These are phyloP conservation scores for Drosophila acutilabella DNA, from an alignment of 2,888 invertebrate species.

Conservation along the genomic window DNA sequence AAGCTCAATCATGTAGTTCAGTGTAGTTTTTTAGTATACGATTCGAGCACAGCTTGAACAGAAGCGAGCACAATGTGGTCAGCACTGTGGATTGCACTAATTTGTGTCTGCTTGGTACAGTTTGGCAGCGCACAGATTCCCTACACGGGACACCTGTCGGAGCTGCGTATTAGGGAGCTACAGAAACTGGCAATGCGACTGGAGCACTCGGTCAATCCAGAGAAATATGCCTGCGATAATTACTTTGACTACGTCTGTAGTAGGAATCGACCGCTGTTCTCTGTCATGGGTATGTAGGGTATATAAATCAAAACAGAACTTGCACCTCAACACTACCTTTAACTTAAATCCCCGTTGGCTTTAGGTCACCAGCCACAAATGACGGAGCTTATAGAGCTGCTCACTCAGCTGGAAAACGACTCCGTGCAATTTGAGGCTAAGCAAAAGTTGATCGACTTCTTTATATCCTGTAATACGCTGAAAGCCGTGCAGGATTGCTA, in stretches of 20 bases:
- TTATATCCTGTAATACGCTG: slow-evolving; percentile 79
- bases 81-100: slow-evolving; percentile 27
- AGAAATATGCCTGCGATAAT: slow-evolving; percentile 80
- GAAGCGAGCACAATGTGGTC: slow-evolving; percentile 29
- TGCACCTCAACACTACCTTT: no score
- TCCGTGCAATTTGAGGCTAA: slow-evolving; percentile 81
- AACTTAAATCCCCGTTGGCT: no score
- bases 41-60: slow-evolving; percentile 19
- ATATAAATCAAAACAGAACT: no score
- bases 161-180: slow-evolving; percentile 78
- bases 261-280: slow-evolving; percentile 80
- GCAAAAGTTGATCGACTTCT: slow-evolving; percentile 81
- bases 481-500: slow-evolving; percentile 83
- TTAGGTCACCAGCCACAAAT: slow-evolving; percentile 77
- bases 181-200: slow-evolving; percentile 70
- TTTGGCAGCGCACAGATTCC: slow-evolving; percentile 58
- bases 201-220: slow-evolving; percentile 76
- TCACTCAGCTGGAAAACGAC: slow-evolving; percentile 78
- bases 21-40: slow-evolving; percentile 38
- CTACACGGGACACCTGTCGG: slow-evolving; percentile 76
- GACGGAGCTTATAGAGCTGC: slow-evolving; percentile 73
- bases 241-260: slow-evolving; percentile 83
- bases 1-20: slow-evolving; percentile 29
- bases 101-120: slow-evolving; percentile 25
- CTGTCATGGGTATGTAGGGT: slow-evolving; percentile 73